phyloP scores from a whole-genome alignment of 2,797 vertebrate species.

The Epinephelus malabaricus region DNA sequence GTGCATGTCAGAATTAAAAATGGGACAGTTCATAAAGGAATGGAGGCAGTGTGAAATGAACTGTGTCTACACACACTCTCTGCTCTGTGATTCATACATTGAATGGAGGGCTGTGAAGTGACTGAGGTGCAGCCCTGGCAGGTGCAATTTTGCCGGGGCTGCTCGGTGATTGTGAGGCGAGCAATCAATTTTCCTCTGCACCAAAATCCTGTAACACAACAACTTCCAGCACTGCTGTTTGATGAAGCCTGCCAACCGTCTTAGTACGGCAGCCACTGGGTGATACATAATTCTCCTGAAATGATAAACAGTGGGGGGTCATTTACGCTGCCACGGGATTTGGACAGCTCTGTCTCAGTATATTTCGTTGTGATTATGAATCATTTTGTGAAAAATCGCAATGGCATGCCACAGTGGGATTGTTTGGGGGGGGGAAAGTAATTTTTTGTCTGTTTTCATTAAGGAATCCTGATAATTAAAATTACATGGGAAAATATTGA shows the following conservation, averaged over 20 bases:
- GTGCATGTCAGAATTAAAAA: slow-evolving; percentile 3
- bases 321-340: slow-evolving; percentile 40
- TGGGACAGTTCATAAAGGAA: slow-evolving; percentile 16
- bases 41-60: slow-evolving; percentile 22
- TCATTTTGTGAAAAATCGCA: slow-evolving; percentile 47
- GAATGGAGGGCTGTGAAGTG: slow-evolving; percentile 57
- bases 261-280: slow-evolving; percentile 48
- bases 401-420: background rate
- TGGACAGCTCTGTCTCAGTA: slow-evolving; percentile 28
- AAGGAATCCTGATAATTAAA: slow-evolving; percentile 29
- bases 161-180: slow-evolving; percentile 56
- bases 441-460: slow-evolving; percentile 10
- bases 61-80: slow-evolving; percentile 18
- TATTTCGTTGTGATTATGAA: slow-evolving; percentile 50
- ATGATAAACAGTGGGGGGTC: slow-evolving; percentile 59
- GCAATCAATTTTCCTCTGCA: slow-evolving; percentile 73
- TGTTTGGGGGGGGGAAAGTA: background rate
- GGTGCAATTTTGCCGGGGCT: slow-evolving; percentile 64
- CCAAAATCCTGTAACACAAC: slow-evolving; percentile 62
- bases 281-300: slow-evolving; percentile 52
- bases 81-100: slow-evolving; percentile 53
- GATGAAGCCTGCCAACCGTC: slow-evolving; percentile 62
- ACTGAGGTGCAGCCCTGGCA: slow-evolving; percentile 64
- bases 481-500: slow-evolving; percentile 37
- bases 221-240: slow-evolving; percentile 62